Evolutionary conservation across 2,797 vertebrate species (phyloP).

Genomic region (Eospalax fontanierii): DNA sequence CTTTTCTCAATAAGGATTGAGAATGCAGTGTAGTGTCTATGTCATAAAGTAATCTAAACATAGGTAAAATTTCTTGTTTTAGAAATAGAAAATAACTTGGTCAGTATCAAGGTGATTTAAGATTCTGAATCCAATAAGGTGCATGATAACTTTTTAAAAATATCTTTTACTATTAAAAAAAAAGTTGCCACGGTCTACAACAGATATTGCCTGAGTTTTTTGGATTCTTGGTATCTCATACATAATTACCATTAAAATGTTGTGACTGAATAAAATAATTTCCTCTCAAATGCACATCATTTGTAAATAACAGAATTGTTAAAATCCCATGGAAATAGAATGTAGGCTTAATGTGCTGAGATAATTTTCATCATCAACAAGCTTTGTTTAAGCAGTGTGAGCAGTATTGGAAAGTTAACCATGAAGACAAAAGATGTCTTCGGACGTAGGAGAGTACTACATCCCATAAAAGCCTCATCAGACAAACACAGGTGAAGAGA

Average conservation of each 20-base stretch:
- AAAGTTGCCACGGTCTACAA: background rate
- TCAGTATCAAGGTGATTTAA: background rate
- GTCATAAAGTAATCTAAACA: conserved; percentile 19
- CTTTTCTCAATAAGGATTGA: too few relatives aligned
- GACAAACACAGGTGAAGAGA: background rate
- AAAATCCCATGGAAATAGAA: conserved; percentile 10
- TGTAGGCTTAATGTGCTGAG: background rate
- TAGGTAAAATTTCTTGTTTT: conserved; percentile 1
- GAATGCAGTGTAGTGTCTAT: background rate
- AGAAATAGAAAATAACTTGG: background rate
- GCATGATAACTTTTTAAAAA: background rate
- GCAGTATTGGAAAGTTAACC: background rate
- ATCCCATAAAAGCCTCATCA: background rate
- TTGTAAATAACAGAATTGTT: background rate
- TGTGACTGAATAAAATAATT: background rate
- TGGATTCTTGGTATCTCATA: background rate
- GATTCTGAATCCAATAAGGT: background rate
- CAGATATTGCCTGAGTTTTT: background rate
- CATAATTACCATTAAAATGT: background rate
- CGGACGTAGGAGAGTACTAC: background rate
- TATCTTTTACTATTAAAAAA: background rate
- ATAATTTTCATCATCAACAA: conserved; percentile 14
- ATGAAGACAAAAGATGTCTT: background rate
- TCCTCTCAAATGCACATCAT: conserved; percentile 4
- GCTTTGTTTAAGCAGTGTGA: conserved; percentile 1